Conservation (phyloP, 2,797 vertebrate genomes). For the Hirundo rustica region DNA sequence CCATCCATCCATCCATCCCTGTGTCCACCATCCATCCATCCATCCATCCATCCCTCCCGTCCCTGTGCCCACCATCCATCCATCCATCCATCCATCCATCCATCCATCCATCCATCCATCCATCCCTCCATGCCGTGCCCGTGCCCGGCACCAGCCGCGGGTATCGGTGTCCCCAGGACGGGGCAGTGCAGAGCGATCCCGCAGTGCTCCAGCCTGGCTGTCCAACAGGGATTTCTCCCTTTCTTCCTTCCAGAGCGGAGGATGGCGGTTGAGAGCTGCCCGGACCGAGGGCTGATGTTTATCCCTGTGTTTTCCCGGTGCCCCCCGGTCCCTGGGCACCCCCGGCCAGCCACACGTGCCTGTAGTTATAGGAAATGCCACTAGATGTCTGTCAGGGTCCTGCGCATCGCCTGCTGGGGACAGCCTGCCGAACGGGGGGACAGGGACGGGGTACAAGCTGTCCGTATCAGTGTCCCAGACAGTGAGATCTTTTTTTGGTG, state of each 20-base stretch:
- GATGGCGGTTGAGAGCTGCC: fast-evolving
- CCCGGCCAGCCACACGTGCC: background rate
- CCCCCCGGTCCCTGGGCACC: fast-evolving
- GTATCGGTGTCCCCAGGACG: background rate
- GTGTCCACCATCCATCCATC: too few relatives aligned
- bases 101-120: fast-evolving
- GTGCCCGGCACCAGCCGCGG: background rate
- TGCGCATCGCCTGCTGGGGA: background rate
- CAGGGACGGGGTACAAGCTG: background rate
- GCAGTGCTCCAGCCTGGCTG: background rate
- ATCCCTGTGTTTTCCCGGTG: fast-evolving
- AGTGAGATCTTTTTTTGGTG: background rate
- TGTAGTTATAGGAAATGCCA: constrained; percentile 6
- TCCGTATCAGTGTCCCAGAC: fast-evolving
- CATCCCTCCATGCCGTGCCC: background rate
- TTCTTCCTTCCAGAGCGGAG: background rate
- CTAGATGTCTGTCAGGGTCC: constrained; percentile 47
- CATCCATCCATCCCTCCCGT: background rate
- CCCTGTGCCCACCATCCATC: background rate
- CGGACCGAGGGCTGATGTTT: fast-evolving
- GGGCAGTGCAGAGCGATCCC: background rate
- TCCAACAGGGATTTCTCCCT: background rate
- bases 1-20: background rate
- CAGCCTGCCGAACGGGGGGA: background rate
- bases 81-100: background rate